Evolutionary conservation across 2,113 vertebrate species (phyloP), one percentile per base, ranked within the genome.

Genomic region (Origma solitaria): DNA sequence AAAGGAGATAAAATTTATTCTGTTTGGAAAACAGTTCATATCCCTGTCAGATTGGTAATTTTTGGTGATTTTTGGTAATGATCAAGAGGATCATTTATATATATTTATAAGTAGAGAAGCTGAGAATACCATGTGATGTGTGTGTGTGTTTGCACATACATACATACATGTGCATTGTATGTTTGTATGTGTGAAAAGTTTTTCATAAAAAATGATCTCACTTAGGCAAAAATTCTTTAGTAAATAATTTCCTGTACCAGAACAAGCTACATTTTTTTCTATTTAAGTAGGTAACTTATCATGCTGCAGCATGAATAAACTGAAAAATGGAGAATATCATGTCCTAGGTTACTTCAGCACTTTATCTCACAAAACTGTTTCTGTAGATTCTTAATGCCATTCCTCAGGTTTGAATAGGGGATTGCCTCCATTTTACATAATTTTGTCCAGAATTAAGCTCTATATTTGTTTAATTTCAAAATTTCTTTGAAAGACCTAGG

Each of bases 111-210:
- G 3, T 19, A 68, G 3, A n/a, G 38, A 78, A 66, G 8, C 20
- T 81, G 47, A 53, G 40, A 66, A 64, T 33, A 78, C 17, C n/a
- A 20, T 19, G 15, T 47, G 18, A 51, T 62, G 6, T 42, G 9
- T 6, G 4, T 42, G 17, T 78, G 17, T 56, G 31, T 44, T 77
- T 86, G 47, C 28, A 28, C 15, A 49, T 37, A 17, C 42, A 57
- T 27, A 31, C 22, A 49, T 50, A 9, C 1, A 20, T 30, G 8
- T 62, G 15, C 3, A 1, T 37, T 1, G 0, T 33, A 50, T 15
- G 31, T 28, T 56, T 56, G 11, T 25, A 56, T 19, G 11, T 31
- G 5, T 81, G 49, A 79, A 92, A 92, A 78, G 10, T 3, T 42
- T 66, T 72, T 20, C 7, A 27, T 13, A 38, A 6, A 70, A 83